Base-by-base conservation (phyloP, 2,113 vertebrate genomes). In the Odocoileus virginianus region DNA sequence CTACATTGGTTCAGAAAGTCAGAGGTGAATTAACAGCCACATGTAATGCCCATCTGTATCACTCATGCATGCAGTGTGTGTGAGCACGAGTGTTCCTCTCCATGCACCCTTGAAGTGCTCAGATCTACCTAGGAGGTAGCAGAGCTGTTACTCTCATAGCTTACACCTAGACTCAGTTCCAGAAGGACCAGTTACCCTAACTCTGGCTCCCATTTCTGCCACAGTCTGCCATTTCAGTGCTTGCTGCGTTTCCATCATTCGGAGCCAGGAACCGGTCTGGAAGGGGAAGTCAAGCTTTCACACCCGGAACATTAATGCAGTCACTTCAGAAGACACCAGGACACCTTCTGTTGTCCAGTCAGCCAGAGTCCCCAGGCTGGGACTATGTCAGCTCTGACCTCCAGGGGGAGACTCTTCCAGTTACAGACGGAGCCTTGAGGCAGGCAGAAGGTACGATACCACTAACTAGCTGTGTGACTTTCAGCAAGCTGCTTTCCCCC, bases 1-100 rank as follows among this genome's bases (percentile, higher is more conserved):
- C 7, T 81, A 74, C 21, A 52, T 30, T 87, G 57, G 14, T 67
- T 81, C 27, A 97, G 91, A 55, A 93, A 79, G 50, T 58, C 82
- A 76, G 30, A 91, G 47, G 16, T 14, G 43, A 76, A 54, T 74
- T 36, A 15, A 33, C 40, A 85, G 25, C 5, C 8, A 6, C 6
- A 25, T 36, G n/a, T 4, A 45, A 25, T 33, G 36, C 7, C 50
- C 13, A 2, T 76, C 43, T 84, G 7, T 15, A 43, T 23, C 6
- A 25, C 28, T 23, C 15, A 10, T 17, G 30, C 16, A 0, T 52
- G 30, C 27, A 11, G 14, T 21, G 57, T 33, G 30, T 61, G 52
- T 43, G 25, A 0, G n/a, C 33, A 33, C 0, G 3, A 1, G 19
- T 11, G 82, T 21, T 79, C 71, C 50, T 13, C 2, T 10, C 23